phyloP scores from a whole-genome alignment of 2,113 vertebrate genomes.

The Prunella fulvescens region DNA sequence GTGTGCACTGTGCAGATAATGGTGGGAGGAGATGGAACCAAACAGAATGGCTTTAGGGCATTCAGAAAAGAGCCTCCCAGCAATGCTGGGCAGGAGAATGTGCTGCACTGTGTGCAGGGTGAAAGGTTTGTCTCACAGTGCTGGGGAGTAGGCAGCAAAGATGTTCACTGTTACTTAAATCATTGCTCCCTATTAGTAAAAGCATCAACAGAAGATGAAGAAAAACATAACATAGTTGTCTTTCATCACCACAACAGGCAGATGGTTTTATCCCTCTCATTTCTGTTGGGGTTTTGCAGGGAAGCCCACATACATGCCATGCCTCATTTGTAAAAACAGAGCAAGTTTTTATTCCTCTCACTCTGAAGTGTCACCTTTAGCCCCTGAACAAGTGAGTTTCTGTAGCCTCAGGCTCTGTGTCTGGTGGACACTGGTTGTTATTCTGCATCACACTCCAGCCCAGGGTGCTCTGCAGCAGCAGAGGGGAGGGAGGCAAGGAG shows the following conservation, averaged over 20 bases:
- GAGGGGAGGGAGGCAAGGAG: accelerated
- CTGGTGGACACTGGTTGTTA: not conserved
- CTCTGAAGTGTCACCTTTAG: not conserved
- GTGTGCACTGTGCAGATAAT: not conserved
- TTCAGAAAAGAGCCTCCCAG: not conserved
- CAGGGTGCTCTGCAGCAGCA: not conserved
- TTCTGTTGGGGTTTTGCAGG: not conserved
- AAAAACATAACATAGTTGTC: not conserved
- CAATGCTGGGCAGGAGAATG: not conserved
- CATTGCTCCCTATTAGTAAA: not conserved
- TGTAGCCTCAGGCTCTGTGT: not conserved
- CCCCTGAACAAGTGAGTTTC: not conserved
- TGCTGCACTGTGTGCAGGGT: not conserved
- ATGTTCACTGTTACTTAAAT: not conserved
- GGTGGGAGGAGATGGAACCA: not conserved
- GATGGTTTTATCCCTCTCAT: not conserved
- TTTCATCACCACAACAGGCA: not conserved
- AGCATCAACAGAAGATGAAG: not conserved
- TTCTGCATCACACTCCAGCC: not conserved
- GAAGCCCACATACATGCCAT: not conserved
- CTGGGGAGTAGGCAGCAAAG: not conserved
- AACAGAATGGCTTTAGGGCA: not conserved
- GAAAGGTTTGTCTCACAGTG: not conserved
- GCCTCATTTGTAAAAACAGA: not conserved
- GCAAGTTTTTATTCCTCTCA: not conserved